phyloP scores from a whole-genome alignment of 37 sponge, comb jelly and placozoan genomes.

The Haliclona indistincta region DNA sequence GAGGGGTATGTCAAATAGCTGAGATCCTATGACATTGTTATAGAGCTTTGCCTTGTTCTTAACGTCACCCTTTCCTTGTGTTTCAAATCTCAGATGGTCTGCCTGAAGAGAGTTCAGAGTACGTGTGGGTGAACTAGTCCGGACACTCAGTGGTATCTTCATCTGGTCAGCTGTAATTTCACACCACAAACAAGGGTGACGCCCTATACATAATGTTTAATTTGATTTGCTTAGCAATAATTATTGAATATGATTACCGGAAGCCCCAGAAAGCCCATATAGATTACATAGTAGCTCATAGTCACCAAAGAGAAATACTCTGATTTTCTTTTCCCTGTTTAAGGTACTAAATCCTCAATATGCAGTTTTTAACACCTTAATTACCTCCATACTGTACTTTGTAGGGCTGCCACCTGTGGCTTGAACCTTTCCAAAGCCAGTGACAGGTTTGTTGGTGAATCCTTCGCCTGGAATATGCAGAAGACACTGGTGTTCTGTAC shows the following conservation, averaged over 20 bases:
- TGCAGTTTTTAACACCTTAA: not conserved
- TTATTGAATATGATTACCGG: constrained; percentile 2
- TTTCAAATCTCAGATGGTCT: constrained; percentile 19
- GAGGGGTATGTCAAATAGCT: constrained; percentile 24
- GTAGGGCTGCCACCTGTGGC: constrained; percentile 2
- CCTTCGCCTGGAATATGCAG: constrained; percentile 21
- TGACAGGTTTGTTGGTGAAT: constrained; percentile 39
- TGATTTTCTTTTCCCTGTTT: constrained; percentile 8
- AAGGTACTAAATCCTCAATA: not conserved
- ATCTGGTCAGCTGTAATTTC: constrained; percentile 3
- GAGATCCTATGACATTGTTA: constrained; percentile 34
- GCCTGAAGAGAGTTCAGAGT: constrained; percentile 11
- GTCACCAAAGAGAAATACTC: constrained; percentile 17
- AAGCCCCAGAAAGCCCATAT: constrained; percentile 37
- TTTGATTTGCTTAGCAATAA: not conserved
- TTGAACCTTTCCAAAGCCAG: constrained; percentile 9
- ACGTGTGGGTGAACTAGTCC: not conserved
- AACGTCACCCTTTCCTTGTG: constrained; percentile 5
- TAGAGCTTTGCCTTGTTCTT: constrained; percentile 38
- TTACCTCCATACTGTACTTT: constrained; percentile 25
- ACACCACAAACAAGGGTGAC: constrained; percentile 45
- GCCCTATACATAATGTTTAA: not conserved
- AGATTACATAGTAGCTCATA: constrained; percentile 10
- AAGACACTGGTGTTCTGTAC: constrained; percentile 35
- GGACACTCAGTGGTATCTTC: constrained; percentile 5